phyloP scores from a whole-genome alignment of 2,113 vertebrate species.

The Empidonax alnorum region DNA sequence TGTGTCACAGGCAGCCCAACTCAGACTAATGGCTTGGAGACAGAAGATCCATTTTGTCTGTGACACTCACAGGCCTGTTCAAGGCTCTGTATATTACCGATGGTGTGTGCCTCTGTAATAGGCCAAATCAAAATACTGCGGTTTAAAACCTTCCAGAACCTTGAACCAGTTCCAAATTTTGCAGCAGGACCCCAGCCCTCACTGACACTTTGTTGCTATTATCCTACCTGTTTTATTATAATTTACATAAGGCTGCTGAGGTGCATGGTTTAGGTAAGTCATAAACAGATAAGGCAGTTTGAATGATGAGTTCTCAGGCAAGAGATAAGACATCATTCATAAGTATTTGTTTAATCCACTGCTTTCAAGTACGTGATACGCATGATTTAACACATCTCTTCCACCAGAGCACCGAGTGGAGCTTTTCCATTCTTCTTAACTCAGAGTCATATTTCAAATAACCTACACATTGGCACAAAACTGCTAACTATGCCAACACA shows the following conservation, averaged over 20 bases:
- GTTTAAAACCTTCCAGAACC: neutral
- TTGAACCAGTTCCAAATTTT: neutral
- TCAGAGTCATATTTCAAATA: constrained; percentile 34
- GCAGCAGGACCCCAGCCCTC: neutral
- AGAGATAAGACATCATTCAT: constrained; percentile 29
- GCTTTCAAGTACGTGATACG: neutral
- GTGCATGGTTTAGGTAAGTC: neutral
- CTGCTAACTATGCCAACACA: neutral
- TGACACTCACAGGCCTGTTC: neutral
- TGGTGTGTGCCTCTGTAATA: neutral
- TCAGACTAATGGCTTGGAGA: neutral
- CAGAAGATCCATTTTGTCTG: neutral
- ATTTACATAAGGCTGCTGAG: neutral
- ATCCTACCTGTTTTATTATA: neutral
- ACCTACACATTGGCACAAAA: constrained; percentile 18
- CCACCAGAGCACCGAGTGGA: neutral
- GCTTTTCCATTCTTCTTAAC: neutral
- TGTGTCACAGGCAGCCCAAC: neutral
- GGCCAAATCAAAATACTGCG: neutral
- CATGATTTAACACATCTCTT: constrained; percentile 39
- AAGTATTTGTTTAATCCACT: constrained; percentile 47
- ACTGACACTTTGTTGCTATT: neutral
- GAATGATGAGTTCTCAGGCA: constrained; percentile 21
- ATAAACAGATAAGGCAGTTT: constrained; percentile 33
- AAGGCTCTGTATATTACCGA: neutral